Evolutionary conservation across 2,113 vertebrate genomes (phyloP), one percentile per base, ranked within the genome.

Genomic region (Ifrita kowaldi): DNA sequence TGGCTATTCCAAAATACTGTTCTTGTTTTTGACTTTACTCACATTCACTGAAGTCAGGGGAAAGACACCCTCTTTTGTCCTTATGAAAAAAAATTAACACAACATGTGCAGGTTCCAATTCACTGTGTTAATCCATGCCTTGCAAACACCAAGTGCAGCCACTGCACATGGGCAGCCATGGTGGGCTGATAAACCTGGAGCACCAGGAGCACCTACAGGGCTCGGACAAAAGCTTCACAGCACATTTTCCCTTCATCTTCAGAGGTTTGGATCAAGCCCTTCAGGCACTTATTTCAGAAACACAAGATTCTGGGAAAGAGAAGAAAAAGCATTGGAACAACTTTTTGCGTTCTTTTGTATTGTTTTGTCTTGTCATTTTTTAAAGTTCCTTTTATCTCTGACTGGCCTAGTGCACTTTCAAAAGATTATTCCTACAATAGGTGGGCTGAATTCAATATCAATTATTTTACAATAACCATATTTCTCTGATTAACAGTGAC

Each of bases 201-300:
- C 53, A 28, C 63, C 46, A 21, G 41, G 28, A 83, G 76, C 52
- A 80, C n/a, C 50, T 60, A 46, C 24, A 59, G 62, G 13, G 27
- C 53, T 75, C 13, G 8, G 32, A 46, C 14, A 75, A 60, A 93
- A 69, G 32, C n/a, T 91, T 44, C 59, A 65, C 60, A 87, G 59
- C 37, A 37, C 19, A 2, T 69, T 70, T 81, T 39, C 28, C 27
- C 56, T 77, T 67, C 44, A 50, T 52, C 53, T 89, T 82, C 69
- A 79, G 71, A 75, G 11, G 14, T 76, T 91, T 81, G 49, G 20
- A 64, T 71, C 57, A 62, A 70, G n/a, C 49, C 65, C 47, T 65
- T 47, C 60, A 86, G 64, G 50, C 59, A 33, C 30, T 75, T 81
- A 21, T 67, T 95, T 86, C 76, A 95, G 52, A 95, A 87, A 62